phyloP scores from a whole-genome alignment of 2,113 vertebrate species.

The Rhynchomys soricoides region DNA sequence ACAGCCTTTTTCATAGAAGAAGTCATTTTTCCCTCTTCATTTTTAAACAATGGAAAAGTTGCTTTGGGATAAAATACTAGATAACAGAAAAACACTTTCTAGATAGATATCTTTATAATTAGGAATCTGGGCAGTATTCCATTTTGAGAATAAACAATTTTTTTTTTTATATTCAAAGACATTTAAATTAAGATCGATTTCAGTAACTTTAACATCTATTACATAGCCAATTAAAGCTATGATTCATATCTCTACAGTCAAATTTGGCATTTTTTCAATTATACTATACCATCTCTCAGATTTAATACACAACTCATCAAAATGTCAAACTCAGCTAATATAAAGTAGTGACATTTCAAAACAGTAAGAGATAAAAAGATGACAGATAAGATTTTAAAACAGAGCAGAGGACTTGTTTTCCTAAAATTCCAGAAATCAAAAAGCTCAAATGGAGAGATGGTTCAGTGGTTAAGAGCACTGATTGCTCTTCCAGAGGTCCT shows the following conservation, averaged over 20 bases:
- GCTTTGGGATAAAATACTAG: constrained; percentile 23
- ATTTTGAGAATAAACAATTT: constrained; percentile 24
- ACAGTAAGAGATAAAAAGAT: not conserved
- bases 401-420: constrained; percentile 2
- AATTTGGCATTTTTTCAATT: not conserved
- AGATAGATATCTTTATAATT: not conserved
- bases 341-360: constrained; percentile 36
- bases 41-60: constrained; percentile 50
- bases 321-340: constrained; percentile 15
- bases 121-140: not conserved
- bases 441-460: no score
- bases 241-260: not conserved
- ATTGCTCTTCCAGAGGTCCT: no score
- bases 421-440: constrained; percentile 33
- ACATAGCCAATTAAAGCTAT: constrained; percentile 26
- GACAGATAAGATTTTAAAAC: constrained; percentile 11
- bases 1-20: not conserved
- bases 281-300: constrained; percentile 15
- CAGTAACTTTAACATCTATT: not conserved
- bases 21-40: constrained; percentile 46
- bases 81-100: constrained; percentile 10
- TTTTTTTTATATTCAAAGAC: constrained; percentile 33
- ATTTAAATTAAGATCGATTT: constrained; percentile 32
- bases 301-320: constrained; percentile 59
- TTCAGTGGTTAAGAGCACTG: no score